These are phyloP conservation scores for Diplogasteroides magnus DNA, from an alignment of 1,140 invertebrate genomes.

Conservation along the genomic window DNA sequence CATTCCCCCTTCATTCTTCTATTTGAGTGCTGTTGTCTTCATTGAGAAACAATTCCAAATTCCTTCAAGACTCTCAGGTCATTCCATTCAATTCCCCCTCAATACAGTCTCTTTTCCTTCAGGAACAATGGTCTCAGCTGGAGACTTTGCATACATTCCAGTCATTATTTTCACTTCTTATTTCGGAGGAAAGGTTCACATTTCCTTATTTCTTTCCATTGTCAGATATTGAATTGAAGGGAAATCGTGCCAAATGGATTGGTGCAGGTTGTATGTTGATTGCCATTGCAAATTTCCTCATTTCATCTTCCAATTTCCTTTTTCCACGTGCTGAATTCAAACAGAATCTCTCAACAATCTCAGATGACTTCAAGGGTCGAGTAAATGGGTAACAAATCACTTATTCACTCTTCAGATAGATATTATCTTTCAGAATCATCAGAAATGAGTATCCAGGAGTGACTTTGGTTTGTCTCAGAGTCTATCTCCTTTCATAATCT, in stretches of 20 bases:
- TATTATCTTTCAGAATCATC: too few relatives aligned
- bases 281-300: constrained; percentile 35
- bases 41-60: constrained; percentile 41
- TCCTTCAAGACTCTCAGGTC: constrained; percentile 21
- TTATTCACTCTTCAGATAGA: too few relatives aligned
- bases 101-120: neutral
- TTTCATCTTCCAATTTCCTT: constrained; percentile 34
- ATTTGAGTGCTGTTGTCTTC: constrained; percentile 34
- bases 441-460: too few relatives aligned
- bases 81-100: neutral
- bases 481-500: too few relatives aligned
- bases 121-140: constrained; percentile 38
- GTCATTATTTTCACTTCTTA: constrained; percentile 38
- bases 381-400: too few relatives aligned
- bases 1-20: neutral
- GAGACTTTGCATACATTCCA: constrained; percentile 39
- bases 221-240: constrained; percentile 5
- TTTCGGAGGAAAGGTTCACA: constrained; percentile 27
- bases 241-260: constrained; percentile 39
- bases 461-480: too few relatives aligned
- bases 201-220: neutral
- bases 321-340: constrained; percentile 32
- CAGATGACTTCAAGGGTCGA: neutral
- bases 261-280: constrained; percentile 36
- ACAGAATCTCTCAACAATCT: neutral